Conservation (phyloP, 2,113 vertebrate species). For the Sialia sialis region DNA sequence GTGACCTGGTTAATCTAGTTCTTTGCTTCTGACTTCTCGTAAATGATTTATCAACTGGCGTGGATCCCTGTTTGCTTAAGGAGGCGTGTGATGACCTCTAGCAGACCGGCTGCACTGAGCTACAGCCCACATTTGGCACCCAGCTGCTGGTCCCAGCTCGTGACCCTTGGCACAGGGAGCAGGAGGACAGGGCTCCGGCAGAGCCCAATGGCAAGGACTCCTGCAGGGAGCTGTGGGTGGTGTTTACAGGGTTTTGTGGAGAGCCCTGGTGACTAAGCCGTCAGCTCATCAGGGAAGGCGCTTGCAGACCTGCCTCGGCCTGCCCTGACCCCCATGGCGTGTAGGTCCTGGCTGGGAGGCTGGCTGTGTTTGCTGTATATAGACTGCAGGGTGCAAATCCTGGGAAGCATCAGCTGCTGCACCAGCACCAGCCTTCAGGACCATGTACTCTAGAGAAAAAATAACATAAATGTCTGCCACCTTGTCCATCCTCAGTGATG, state of each 20-base stretch:
- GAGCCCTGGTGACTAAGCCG: background rate
- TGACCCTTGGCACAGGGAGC: conserved; percentile 29
- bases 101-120: conserved; percentile 35
- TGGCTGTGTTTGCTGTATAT: background rate
- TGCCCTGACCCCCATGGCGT: background rate
- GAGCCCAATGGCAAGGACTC: background rate
- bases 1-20: conserved; percentile 73
- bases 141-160: background rate
- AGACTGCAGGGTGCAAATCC: background rate
- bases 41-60: conserved; percentile 73
- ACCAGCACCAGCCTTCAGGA: background rate
- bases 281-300: background rate
- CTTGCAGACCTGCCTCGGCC: background rate
- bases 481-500: background rate
- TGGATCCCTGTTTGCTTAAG: conserved; percentile 73
- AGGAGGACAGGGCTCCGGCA: background rate
- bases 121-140: conserved; percentile 35
- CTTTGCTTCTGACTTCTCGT: conserved; percentile 65
- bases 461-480: rapidly evolving
- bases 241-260: conserved; percentile 7
- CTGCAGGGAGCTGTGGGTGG: background rate
- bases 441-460: background rate
- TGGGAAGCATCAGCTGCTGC: background rate
- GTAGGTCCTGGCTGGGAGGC: background rate
- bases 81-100: conserved; percentile 67